Evolutionary conservation across 1,140 invertebrate species (phyloP), one percentile per base, ranked within the genome.

Genomic region (Macrobrachium nipponense): DNA sequence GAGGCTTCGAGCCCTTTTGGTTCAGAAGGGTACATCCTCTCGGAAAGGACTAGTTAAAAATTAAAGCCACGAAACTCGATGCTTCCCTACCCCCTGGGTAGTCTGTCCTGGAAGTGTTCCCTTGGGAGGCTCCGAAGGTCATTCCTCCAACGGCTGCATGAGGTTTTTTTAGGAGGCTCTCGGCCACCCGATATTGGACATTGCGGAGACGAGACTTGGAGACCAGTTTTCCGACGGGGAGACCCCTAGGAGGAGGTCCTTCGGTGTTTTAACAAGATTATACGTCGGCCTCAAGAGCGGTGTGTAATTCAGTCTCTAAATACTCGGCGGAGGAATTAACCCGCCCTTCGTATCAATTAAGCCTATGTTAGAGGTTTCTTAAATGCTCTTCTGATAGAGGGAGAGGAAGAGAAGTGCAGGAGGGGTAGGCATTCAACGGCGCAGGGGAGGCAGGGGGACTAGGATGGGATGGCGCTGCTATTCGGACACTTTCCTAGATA

Each of bases 1-100:
- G 15, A 73, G 72, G 36, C 36, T n/a, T 5, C 72, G 36, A 5
- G 36, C 15, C 72, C 72, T 73, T 73, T 27, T 44, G 15, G 36
- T 51, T 44, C 68, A 18, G 36, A 73, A 51, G 5, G 36, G 36
- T 3, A 14, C 27, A 17, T 18, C 36, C 72, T 73, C 72, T 73
- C 72, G 36, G 72, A 73, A 73, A 73, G 72, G 72, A 73, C 72
- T 73, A 73, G 72, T 73, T 73, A 73, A 73, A 73, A 73, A 73
- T 73, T 73, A 51, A 73, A 73, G 72, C 72, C 72, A 73, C 72
- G 18, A 23, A 43, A 73, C 72, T 18, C 72, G 72, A 73, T 43
- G 17, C 36, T 51, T 51, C 27, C 2, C 36, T 23, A 18, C 51
- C 51, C 14, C 72, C 51, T 51, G 51, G 51, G 51, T 44, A 27